These are phyloP conservation scores for Aegotheles bennettii DNA, from an alignment of 2,113 vertebrate genomes.

Conservation along the genomic window DNA sequence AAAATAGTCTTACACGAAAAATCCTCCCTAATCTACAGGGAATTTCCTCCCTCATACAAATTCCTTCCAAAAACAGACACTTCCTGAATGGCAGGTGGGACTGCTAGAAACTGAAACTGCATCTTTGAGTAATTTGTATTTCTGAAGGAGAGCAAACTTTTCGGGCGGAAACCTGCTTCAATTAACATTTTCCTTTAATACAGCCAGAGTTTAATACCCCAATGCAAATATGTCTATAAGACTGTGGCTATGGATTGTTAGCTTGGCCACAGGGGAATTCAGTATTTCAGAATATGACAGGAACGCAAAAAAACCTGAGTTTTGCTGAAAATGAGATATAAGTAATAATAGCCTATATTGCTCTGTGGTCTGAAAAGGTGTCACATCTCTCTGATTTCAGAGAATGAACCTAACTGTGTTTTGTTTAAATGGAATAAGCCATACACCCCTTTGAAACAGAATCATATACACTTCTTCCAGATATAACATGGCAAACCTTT, in stretches of 20 bases:
- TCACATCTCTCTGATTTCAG: not conserved
- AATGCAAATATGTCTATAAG: not conserved
- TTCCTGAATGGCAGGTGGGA: constrained; percentile 39
- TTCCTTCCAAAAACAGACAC: constrained; percentile 39
- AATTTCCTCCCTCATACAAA: constrained; percentile 28
- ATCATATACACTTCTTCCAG: not conserved
- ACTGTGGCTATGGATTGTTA: not conserved
- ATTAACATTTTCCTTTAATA: not conserved
- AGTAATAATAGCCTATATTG: not conserved
- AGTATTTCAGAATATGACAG: not conserved
- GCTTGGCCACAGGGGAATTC: not conserved
- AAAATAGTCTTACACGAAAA: constrained; percentile 26
- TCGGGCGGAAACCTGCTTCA: not conserved
- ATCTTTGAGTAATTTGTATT: not conserved
- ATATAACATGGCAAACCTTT: not conserved
- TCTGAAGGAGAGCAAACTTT: not conserved
- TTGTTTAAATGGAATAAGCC: not conserved
- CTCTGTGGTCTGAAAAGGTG: not conserved
- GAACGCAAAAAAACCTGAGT: not conserved
- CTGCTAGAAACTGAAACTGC: not conserved
- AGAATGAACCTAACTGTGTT: not conserved
- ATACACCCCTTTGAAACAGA: not conserved
- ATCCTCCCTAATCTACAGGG: not conserved
- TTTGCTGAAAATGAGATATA: not conserved
- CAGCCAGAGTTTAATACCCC: not conserved